Evolutionary conservation across 2,113 vertebrate species (phyloP), one percentile per base, ranked within the genome.

Genomic region (Malurus elegans): DNA sequence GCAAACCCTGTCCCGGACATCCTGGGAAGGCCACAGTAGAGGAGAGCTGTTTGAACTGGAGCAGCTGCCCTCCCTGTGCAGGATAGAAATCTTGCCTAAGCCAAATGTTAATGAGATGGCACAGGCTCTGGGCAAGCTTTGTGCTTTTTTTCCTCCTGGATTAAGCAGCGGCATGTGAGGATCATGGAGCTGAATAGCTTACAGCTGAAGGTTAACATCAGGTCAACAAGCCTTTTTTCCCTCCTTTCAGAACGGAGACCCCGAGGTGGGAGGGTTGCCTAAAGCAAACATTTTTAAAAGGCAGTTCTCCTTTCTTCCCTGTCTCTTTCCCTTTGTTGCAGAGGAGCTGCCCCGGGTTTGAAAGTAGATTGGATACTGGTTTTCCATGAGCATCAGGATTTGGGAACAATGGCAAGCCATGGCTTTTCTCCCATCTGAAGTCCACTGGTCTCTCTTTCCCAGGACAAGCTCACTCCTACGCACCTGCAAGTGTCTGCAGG

Each of bases 91-190:
- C 71, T 50, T 2, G 1, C 56, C 86, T 54, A 71, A 93, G 84
- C 67, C 88, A 90, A 93, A 91, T 75, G 74, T 80, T 94, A 95
- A 94, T 82, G 79, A 94, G 93, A 88, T 34, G 83, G 92, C 91
- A 85, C 76, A 90, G 50, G 86, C 79, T 70, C 79, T 75, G 53
- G 71, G 93, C 75, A 86, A 61, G 75, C 87, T 96, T 95, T 95
- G 91, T 91, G 61, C 21, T 85, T 70, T 73, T 69, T 88, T 85
- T 44, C 86, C 79, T 76, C 75, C 48, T 10, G 44, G 92, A 93
- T 96, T 96, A 97, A 95, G 88, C 88, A 92, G 89, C 3, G 1
- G 81, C 76, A 81, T 90, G 85, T 79, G 88, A 95, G 72, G 91
- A 91, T 31, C 72, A 78, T 48, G 67, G 73, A 92, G 74, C 44